Evolutionary conservation across 2,888 invertebrate genomes (phyloP).

Genomic region (Helicoverpa assulta): DNA sequence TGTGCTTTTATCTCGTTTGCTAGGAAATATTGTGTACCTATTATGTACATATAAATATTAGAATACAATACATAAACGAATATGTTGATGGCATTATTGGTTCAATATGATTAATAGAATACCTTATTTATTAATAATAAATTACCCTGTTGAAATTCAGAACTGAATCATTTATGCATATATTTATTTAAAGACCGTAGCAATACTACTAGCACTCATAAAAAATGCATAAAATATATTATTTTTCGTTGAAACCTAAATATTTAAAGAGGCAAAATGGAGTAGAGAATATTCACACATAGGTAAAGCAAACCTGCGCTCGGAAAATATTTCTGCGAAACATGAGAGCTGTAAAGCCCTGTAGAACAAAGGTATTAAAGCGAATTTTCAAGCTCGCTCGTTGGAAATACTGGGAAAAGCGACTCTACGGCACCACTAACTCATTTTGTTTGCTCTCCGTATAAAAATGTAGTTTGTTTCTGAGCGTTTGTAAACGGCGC

Average conservation of each 20-base stretch:
- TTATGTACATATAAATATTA: too few species aligned
- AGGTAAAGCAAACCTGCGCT: conserved; percentile 76
- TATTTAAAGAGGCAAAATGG: conserved; percentile 66
- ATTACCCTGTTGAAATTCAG: background rate
- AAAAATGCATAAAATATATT: conserved; percentile 45
- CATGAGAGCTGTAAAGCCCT: conserved; percentile 85
- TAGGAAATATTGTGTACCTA: background rate
- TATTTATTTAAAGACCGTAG: background rate
- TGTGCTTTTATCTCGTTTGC: conserved; percentile 41
- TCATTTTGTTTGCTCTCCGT: conserved; percentile 86
- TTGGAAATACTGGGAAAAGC: conserved; percentile 81
- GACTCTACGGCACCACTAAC: conserved; percentile 84
- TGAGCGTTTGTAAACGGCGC: conserved; percentile 77
- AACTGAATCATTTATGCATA: background rate
- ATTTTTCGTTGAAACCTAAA: conserved; percentile 51
- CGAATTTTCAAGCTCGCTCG: conserved; percentile 86
- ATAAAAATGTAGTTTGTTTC: conserved; percentile 87
- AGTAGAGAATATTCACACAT: conserved; percentile 76
- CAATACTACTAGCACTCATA: background rate
- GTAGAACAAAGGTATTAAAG: conserved; percentile 89
- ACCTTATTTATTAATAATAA: too few species aligned
- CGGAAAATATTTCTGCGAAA: conserved; percentile 80
- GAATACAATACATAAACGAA: background rate
- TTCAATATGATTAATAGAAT: background rate
- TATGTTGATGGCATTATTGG: background rate